Evolutionary conservation across 1,140 invertebrate genomes (phyloP), one percentile per base, ranked within the genome.

Genomic region (Schlechtendalia chinensis): DNA sequence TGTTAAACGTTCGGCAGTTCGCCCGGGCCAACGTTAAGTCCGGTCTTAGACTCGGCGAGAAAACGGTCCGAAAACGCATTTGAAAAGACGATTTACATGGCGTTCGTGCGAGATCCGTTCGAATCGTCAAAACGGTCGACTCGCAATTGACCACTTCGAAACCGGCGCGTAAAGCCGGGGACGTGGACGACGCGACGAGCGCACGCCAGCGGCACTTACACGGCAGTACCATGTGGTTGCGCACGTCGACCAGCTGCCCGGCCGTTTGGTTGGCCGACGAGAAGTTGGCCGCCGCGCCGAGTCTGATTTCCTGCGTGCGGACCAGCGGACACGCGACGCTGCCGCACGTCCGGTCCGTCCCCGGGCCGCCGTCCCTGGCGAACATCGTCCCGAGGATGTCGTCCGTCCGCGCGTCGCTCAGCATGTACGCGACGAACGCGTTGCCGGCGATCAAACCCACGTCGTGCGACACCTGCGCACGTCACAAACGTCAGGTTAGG

Each of bases 391-490:
- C 81, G 14, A 82, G 54, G 22, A 54, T 67, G 54, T 77, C 53
- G 24, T 75, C 72, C 54, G 63, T 50, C 11, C 82, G 69, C 19
- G 81, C 75, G 10, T 61, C 58, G 10, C 81, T 81, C 24, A 81
- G 75, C 82, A 84, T 82, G 82, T 84, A 80, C 84, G 82, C 84
- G n/a, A 84, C 81, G 19, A 88, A 69, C 6, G 88, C 69, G 0
- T 88, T 88, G 0, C 89, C 89, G 0, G 88, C 39, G 8, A 90
- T 88, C 8, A 90, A 84, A 0, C 90, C 89, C 19, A 89, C 83
- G 81, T 90, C 89, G 82, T 90, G 89, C n/a, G 89, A 88, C 0
- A 87, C 87, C 82, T 89, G 85, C 80, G 8, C 29, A 22, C 19
- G n/a, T n/a, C n/a, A n/a, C n/a, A n/a, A n/a, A n/a, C n/a, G n/a